Base-by-base conservation (phyloP, 2,888 invertebrate genomes). In the Endotricha flammealis region DNA sequence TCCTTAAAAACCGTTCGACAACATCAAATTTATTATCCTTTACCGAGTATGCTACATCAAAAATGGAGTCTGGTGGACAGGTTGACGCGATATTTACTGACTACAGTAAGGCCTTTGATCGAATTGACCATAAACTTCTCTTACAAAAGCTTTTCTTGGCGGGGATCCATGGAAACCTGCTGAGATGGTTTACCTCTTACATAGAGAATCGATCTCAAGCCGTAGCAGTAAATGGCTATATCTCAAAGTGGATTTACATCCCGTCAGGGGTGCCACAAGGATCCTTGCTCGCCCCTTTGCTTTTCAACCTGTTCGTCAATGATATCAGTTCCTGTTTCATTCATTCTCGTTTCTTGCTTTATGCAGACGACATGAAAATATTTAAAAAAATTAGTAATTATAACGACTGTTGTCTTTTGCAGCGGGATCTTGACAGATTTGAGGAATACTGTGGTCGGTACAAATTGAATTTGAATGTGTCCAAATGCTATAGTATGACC, bases 1-100 rank as follows among this genome's bases (percentile, higher is more conserved):
- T 52, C 24, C 3, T 53, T 0, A 36, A 20, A 8, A 33, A n/a
- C 9, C 8, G 23, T n/a, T 23, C 23, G 3, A 23, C 23, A 4
- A 9, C 8, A 9, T 23, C 23, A 23, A 7, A 23, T 23, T 9
- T 23, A 8, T 7, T 23, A 23, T 3, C 3, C n/a, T 23, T 23
- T 7, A 23, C 8, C 9, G 23, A 23, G 8, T 23, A 23, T 7
- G n/a, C 9, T n/a, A 23, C 23, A 23, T 23, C 23, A 8, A 23
- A 7, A 3, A 23, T 23, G 23, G 23, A 23, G 9, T 23, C 23
- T n/a, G 23, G 23, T 8, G 23, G 23, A 23, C 23, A 23, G 23
- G 23, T 23, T n/a, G 23, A 23, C 9, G 9, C 23, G 7, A 23
- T 23, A n/a, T 23, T 23, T 9, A 23, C 23, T n/a, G 23, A 23